Conservation (phyloP, 64 coral and sea anemone genomes). For the Stichodactyla mertensii region DNA sequence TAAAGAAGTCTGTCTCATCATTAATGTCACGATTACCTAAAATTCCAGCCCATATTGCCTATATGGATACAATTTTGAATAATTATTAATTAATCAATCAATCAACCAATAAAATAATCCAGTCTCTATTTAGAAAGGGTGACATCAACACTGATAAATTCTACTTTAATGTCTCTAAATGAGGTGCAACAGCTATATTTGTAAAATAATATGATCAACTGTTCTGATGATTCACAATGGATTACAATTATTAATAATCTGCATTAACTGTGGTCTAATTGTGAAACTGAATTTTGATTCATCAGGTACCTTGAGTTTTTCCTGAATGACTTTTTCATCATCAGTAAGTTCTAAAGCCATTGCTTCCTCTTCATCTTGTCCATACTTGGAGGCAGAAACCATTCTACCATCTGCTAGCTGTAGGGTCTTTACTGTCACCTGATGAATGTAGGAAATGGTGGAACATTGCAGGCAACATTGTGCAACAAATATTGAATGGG, state of each 20-base stretch:
- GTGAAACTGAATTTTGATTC: not conserved
- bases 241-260: no score
- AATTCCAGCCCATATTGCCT: slow-evolving; percentile 91
- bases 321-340: slow-evolving; percentile 83
- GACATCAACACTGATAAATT: no score
- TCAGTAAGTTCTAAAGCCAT: slow-evolving; percentile 87
- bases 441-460: not conserved
- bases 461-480: not conserved
- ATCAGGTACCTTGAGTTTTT: slow-evolving; percentile 66
- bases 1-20: slow-evolving; percentile 95
- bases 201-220: no score
- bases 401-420: slow-evolving; percentile 86
- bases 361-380: slow-evolving; percentile 61
- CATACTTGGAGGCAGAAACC: slow-evolving; percentile 94
- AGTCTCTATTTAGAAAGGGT: not conserved
- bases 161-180: no score
- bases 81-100: not conserved
- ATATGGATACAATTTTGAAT: not conserved
- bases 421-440: slow-evolving; percentile 93
- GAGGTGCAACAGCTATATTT: no score
- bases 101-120: not conserved
- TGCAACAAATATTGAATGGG: no score
- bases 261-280: no score
- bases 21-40: slow-evolving; percentile 74
- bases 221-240: no score